These are phyloP conservation scores for Ochotona princeps DNA, from an alignment of 2,113 vertebrate genomes.

Conservation along the genomic window DNA sequence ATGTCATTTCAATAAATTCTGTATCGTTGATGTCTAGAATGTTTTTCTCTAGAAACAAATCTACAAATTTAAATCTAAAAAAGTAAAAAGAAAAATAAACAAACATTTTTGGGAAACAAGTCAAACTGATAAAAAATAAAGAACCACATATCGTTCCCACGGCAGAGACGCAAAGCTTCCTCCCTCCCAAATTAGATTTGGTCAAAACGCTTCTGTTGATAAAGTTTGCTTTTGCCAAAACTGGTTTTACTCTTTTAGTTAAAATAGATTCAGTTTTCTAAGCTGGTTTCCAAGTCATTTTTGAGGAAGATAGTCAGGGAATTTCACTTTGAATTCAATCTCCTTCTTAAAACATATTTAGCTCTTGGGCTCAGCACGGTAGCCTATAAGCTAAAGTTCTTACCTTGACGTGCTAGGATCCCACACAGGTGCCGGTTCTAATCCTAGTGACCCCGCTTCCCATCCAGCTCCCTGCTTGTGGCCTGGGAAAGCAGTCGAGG, in stretches of 20 bases:
- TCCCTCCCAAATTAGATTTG: constrained; percentile 15
- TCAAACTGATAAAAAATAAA: constrained; percentile 29
- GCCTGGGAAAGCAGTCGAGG: no score
- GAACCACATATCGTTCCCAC: neutral
- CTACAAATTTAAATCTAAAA: constrained; percentile 39
- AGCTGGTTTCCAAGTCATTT: neutral
- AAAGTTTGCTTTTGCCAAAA: constrained; percentile 38
- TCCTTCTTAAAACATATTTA: neutral
- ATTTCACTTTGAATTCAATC: neutral
- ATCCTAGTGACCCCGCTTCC: no score
- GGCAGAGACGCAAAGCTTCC: neutral
- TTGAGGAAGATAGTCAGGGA: neutral
- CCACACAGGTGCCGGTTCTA: no score
- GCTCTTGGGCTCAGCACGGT: neutral
- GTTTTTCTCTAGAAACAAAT: constrained; percentile 31
- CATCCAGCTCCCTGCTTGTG: no score
- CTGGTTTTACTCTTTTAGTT: neutral
- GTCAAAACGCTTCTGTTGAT: neutral
- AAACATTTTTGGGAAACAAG: constrained; percentile 38
- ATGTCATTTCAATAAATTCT: neutral
- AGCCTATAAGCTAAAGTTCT: neutral
- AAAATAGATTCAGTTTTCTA: neutral
- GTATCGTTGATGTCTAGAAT: constrained; percentile 7
- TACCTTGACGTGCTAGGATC: no score
- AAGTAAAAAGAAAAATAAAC: neutral